Evolutionary conservation across 2,113 vertebrate genomes (phyloP).

Genomic region (Pachypanchax playfairii): DNA sequence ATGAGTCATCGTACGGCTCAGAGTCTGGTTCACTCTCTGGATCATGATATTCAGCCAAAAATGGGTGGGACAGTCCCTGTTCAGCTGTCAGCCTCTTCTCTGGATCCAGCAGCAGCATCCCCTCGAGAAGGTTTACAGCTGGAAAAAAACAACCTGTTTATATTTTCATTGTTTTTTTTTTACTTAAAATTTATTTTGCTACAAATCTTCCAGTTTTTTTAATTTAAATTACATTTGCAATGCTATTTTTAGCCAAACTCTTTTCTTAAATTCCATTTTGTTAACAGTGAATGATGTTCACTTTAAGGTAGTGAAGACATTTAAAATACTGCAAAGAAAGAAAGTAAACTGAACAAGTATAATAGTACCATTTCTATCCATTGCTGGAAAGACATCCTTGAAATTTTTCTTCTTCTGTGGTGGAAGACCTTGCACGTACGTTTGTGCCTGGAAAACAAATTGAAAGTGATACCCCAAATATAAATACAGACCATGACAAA

Average conservation of each 20-base stretch:
- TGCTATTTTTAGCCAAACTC: too few relatives aligned
- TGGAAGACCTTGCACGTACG: conserved; percentile 78
- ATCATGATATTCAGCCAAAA: conserved; percentile 80
- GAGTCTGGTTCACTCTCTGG: conserved; percentile 77
- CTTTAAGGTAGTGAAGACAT: too few relatives aligned
- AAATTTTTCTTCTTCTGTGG: conserved; percentile 80
- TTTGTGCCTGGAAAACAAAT: conserved; percentile 74
- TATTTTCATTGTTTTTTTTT: too few relatives aligned
- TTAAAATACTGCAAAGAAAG: too few relatives aligned
- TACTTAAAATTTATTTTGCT: too few relatives aligned
- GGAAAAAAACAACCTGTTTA: conserved; percentile 9
- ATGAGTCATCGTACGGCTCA: conserved; percentile 81
- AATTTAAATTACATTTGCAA: too few relatives aligned
- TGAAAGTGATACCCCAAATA: not conserved
- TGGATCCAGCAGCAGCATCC: conserved; percentile 82
- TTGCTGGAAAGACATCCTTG: conserved; percentile 73
- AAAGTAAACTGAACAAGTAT: too few relatives aligned
- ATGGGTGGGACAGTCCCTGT: conserved; percentile 77
- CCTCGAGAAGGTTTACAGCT: conserved; percentile 80
- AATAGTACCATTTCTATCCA: conserved; percentile 64
- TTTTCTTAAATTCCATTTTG: too few relatives aligned
- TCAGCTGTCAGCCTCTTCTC: conserved; percentile 77
- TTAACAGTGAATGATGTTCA: too few relatives aligned
- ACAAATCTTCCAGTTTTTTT: too few relatives aligned
- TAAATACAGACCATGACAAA: not conserved